A percentile compares a stretch with the other conserved stretches of the same genome.
Evolutionary conservation across 2,888 invertebrate species (phyloP).

Genomic region (Nomada ferruginata): DNA sequence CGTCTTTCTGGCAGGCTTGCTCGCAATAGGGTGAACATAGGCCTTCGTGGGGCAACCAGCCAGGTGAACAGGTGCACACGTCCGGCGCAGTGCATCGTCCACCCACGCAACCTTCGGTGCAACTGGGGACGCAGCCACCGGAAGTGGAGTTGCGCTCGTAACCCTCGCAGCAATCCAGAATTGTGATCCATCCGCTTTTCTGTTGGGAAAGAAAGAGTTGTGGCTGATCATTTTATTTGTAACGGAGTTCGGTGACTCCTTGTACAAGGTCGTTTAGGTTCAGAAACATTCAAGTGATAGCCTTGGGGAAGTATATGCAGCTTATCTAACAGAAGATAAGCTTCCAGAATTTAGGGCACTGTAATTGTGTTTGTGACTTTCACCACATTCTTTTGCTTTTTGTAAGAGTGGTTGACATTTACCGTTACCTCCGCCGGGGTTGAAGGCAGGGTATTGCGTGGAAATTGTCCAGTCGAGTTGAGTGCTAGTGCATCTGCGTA

Average conservation of each 20-base stretch:
- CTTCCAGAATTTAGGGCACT: neutral
- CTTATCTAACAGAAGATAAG: neutral
- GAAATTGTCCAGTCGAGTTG: constrained; percentile 58
- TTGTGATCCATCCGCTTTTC: constrained; percentile 74
- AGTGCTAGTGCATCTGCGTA: constrained; percentile 60
- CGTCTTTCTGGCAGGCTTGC: constrained; percentile 85
- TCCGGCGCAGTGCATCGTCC: constrained; percentile 89
- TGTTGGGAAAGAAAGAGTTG: neutral
- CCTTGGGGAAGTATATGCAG: neutral
- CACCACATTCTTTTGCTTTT: neutral
- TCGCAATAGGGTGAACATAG: constrained; percentile 87
- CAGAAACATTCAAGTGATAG: neutral
- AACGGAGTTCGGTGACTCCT: neutral
- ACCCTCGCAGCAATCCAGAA: constrained; percentile 89
- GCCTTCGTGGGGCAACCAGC: constrained; percentile 87
- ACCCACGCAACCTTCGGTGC: constrained; percentile 88
- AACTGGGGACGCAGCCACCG: constrained; percentile 87
- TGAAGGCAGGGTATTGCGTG: constrained; percentile 64
- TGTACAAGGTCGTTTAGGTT: neutral
- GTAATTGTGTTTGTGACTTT: neutral
- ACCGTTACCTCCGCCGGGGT: constrained; percentile 65
- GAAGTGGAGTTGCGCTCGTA: constrained; percentile 86
- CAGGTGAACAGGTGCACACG: constrained; percentile 87
- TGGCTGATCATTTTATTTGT: neutral
- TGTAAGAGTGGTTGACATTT: constrained; percentile 22